A percentile compares a stretch with the other conserved stretches of the same genome.
Evolutionary conservation across 1,140 invertebrate genomes (phyloP).

Genomic region (Lordiphosa clarofinis): DNA sequence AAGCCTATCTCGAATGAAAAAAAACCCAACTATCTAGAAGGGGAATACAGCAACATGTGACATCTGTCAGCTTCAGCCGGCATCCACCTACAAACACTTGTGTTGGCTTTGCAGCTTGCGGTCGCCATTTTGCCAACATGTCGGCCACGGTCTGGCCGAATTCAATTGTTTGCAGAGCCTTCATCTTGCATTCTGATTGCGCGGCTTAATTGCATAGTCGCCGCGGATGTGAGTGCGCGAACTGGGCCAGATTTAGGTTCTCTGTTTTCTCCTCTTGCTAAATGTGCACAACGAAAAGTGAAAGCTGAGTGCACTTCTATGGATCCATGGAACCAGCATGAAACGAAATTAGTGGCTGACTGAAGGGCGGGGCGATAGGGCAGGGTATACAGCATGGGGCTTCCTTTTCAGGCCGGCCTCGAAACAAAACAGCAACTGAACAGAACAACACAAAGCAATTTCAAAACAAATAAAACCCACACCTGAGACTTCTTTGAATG

Average conservation of each 20-base stretch:
- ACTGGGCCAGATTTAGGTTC: constrained; percentile 50
- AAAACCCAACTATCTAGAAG: background rate
- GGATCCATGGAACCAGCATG: constrained; percentile 22
- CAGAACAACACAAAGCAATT: constrained; percentile 56
- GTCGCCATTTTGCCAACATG: constrained; percentile 67
- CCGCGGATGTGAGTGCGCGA: constrained; percentile 8
- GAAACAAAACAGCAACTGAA: constrained; percentile 29
- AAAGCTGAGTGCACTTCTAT: constrained; percentile 56
- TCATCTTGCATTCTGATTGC: constrained; percentile 77
- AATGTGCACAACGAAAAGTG: constrained; percentile 41
- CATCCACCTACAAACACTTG: constrained; percentile 27
- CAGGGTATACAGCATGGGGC: constrained; percentile 21
- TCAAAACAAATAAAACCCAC: constrained; percentile 68
- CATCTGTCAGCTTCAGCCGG: constrained; percentile 39
- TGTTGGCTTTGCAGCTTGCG: constrained; percentile 70
- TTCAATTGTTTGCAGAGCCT: constrained; percentile 67
- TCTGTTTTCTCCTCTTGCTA: constrained; percentile 16
- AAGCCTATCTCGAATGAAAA: constrained; percentile 22
- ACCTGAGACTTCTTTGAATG: constrained; percentile 49
- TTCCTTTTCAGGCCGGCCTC: constrained; percentile 23
- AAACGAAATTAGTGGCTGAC: constrained; percentile 43
- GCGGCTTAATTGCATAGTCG: constrained; percentile 68
- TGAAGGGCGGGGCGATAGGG: constrained; percentile 9
- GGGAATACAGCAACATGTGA: constrained; percentile 17
- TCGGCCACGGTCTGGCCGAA: constrained; percentile 26